Conservation (phyloP, 2,888 invertebrate genomes). For the Sphinx pinastri region DNA sequence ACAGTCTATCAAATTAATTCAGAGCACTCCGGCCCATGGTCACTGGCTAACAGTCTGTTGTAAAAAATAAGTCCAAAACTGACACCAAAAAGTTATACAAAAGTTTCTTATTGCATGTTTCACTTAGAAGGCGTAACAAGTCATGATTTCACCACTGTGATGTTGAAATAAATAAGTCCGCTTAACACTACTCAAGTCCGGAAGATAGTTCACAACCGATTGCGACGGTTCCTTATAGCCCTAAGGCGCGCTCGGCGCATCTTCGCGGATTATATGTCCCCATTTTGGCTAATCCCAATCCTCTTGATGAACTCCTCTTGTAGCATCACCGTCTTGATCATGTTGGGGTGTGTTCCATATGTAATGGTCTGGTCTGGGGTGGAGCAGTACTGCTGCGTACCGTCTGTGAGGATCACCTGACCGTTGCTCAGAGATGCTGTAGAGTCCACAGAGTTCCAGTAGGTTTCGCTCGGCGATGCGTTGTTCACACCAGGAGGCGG, state of each 20-base stretch:
- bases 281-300: conserved; percentile 82
- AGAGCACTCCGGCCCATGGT: neutral
- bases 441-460: conserved; percentile 94
- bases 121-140: conserved; percentile 50
- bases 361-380: conserved; percentile 69
- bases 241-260: conserved; percentile 80
- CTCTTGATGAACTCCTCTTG: conserved; percentile 82
- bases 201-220: conserved; percentile 81
- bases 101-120: conserved; percentile 48
- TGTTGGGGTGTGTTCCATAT: conserved; percentile 73
- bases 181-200: conserved; percentile 80
- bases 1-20: conserved; percentile 7
- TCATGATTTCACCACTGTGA: conserved; percentile 72
- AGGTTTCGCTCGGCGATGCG: conserved; percentile 96
- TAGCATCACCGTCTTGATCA: conserved; percentile 81
- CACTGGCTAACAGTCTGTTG: conserved; percentile 12
- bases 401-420: conserved; percentile 73
- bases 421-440: conserved; percentile 82
- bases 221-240: conserved; percentile 78
- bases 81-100: conserved; percentile 27
- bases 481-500: conserved; percentile 96
- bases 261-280: conserved; percentile 81
- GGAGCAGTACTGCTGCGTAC: conserved; percentile 72
- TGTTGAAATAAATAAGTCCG: conserved; percentile 80
- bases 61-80: conserved; percentile 25